Evolutionary conservation across 2,888 invertebrate species (phyloP).

Genomic region (Protula sp.): DNA sequence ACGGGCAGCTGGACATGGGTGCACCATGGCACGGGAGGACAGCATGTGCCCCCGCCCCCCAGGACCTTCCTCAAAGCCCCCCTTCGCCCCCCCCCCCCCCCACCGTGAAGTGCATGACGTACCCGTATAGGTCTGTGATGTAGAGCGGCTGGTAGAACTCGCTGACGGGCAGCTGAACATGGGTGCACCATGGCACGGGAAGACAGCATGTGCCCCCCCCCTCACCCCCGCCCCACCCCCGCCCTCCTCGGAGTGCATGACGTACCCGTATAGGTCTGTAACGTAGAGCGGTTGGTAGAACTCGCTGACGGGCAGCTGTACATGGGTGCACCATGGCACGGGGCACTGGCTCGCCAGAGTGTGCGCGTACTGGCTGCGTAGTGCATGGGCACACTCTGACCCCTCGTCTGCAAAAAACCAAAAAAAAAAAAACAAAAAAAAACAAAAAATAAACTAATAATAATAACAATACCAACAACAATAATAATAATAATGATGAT

Average conservation of each 20-base stretch:
- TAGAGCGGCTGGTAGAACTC: constrained; percentile 37
- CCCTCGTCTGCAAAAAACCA: constrained; percentile 14
- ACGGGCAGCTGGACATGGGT: constrained; percentile 15
- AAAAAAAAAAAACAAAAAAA: too few species aligned
- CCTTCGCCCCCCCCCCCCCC: too few species aligned
- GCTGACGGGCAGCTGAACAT: constrained; percentile 18
- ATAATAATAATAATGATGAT: too few species aligned
- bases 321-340: constrained; percentile 19
- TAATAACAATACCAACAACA: too few species aligned
- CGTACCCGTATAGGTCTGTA: constrained; percentile 38
- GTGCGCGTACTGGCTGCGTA: constrained; percentile 10
- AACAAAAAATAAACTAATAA: too few species aligned
- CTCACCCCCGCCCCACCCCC: too few species aligned
- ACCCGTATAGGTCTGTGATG: constrained; percentile 39
- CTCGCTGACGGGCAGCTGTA: constrained; percentile 26
- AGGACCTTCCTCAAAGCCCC: too few species aligned
- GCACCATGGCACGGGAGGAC: constrained; percentile 21
- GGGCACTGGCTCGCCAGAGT: constrained; percentile 6
- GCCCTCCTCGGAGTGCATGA: too few species aligned
- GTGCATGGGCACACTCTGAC: constrained; percentile 10
- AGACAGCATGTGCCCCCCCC: too few species aligned
- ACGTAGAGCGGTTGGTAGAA: constrained; percentile 35
- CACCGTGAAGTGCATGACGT: too few species aligned
- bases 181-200: constrained; percentile 23
- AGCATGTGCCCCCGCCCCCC: too few species aligned